A percentile compares a stretch with the other conserved stretches of the same genome.
Evolutionary conservation across 2,888 invertebrate genomes (phyloP).

Genomic region (Agapostemon virescens): DNA sequence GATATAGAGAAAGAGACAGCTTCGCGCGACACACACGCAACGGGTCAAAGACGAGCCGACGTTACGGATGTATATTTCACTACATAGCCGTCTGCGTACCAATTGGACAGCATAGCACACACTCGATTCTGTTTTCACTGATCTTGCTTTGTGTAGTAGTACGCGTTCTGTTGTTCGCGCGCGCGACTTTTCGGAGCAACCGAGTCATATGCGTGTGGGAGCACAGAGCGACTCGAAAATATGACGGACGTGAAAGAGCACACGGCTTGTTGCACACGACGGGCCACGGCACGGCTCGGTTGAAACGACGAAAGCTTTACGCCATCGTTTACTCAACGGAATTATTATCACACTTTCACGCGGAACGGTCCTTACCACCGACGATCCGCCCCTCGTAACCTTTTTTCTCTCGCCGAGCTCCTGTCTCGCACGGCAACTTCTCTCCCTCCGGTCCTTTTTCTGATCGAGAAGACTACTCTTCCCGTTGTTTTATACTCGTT

Average conservation of each 20-base stretch:
- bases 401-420: conserved; percentile 26
- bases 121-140: conserved; percentile 52
- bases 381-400: conserved; percentile 64
- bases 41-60: conserved; percentile 31
- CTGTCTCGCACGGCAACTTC: conserved; percentile 18
- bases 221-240: not conserved
- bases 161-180: conserved; percentile 47
- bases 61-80: conserved; percentile 36
- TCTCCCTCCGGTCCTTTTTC: conserved; percentile 1
- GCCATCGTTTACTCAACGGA: conserved; percentile 61
- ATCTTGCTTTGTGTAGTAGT: conserved; percentile 39
- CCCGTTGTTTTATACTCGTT: conserved; percentile 1
- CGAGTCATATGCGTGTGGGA: conserved; percentile 39
- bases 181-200: conserved; percentile 44
- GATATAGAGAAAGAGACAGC: not conserved
- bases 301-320: conserved; percentile 52
- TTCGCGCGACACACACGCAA: conserved; percentile 1
- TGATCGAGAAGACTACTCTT: conserved; percentile 5
- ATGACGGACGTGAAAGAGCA: conserved; percentile 30
- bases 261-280: conserved; percentile 27
- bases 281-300: conserved; percentile 27
- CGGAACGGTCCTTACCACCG: conserved; percentile 61
- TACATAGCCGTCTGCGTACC: conserved; percentile 39
- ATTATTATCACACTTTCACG: conserved; percentile 62
- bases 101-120: conserved; percentile 47